Evolutionary conservation across 2,888 invertebrate species (phyloP), one percentile per base, ranked within the genome.

Genomic region (Ormyrus pomaceus): DNA sequence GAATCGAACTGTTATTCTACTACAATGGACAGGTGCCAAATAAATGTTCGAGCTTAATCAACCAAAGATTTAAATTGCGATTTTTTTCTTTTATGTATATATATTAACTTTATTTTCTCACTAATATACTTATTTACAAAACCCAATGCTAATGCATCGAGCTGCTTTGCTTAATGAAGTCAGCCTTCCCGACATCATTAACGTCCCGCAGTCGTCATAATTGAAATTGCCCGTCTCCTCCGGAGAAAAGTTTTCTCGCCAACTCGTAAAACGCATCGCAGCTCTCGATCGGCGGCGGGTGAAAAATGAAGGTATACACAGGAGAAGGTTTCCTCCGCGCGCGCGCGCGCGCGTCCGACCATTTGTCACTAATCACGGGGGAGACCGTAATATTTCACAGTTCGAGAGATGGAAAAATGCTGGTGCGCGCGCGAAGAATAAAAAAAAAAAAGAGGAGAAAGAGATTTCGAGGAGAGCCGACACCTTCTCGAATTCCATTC

Each of bases 321-420:
- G 6, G 48, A 19, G 45, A 71, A 69, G 55, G 74, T 66, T 53
- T 75, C 71, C 0, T 64, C 61, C 11, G 11, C 19, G 59, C 19
- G 45, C 19, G 58, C 10, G 59, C 62, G 59, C 64, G 73, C 34
- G 51, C 69, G 50, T 45, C 65, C 48, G 19, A 82, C 81, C 83
- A 84, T 84, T 84, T 84, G 84, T 84, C 84, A 84, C 82, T 83
- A 84, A 84, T 83, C 81, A 82, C 81, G 74, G 58, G 62, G 77
- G 80, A 82, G 34, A 78, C 84, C 77, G 82, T 84, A 84, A 84
- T 84, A 84, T 84, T 84, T 84, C 83, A 84, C 81, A 79, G 71
- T 61, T 77, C 73, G 79, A 80, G 81, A 81, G 70, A 81, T 59
- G 70, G 70, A 82, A 77, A 56, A 74, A 55, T 46, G 64, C 64